A percentile compares a stretch with the other conserved stretches of the same genome.
Evolutionary conservation across 2,888 invertebrate genomes (phyloP).

Genomic region (Achlya flavicornis): DNA sequence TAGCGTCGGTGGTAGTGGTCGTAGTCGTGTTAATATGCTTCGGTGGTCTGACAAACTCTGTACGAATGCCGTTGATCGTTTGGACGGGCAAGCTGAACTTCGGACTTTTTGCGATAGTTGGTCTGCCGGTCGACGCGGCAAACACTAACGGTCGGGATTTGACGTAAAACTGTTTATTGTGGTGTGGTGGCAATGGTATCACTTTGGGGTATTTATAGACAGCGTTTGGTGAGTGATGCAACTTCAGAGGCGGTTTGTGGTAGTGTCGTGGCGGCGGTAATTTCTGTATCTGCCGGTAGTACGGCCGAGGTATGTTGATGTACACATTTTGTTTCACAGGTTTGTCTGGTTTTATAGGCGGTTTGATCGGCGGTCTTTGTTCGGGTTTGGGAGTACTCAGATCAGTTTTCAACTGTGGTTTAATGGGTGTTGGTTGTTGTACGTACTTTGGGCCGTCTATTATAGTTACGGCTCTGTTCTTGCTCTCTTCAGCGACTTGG

Average conservation of each 20-base stretch:
- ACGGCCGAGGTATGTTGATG: constrained; percentile 51
- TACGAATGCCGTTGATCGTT: constrained; percentile 69
- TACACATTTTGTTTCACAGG: constrained; percentile 46
- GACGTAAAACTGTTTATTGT: constrained; percentile 46
- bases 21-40: constrained; percentile 47
- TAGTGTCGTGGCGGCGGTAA: constrained; percentile 54
- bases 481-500: constrained; percentile 70
- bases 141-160: constrained; percentile 54
- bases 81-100: constrained; percentile 71
- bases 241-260: constrained; percentile 51
- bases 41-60: constrained; percentile 68
- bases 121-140: constrained; percentile 57
- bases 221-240: constrained; percentile 55
- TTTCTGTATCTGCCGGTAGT: constrained; percentile 52
- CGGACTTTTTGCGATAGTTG: constrained; percentile 55
- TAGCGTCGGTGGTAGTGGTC: constrained; percentile 51
- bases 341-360: constrained; percentile 61
- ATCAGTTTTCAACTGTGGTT: constrained; percentile 36
- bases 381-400: constrained; percentile 47
- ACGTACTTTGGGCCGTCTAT: constrained; percentile 64
- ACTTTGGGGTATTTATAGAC: constrained; percentile 68
- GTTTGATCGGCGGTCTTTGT: constrained; percentile 64
- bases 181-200: constrained; percentile 56
- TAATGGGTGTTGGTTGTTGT: constrained; percentile 36
- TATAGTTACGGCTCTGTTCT: constrained; percentile 61